These are phyloP conservation scores for Nematolebias whitei DNA, from an alignment of 2,113 vertebrate species.

Conservation along the genomic window DNA sequence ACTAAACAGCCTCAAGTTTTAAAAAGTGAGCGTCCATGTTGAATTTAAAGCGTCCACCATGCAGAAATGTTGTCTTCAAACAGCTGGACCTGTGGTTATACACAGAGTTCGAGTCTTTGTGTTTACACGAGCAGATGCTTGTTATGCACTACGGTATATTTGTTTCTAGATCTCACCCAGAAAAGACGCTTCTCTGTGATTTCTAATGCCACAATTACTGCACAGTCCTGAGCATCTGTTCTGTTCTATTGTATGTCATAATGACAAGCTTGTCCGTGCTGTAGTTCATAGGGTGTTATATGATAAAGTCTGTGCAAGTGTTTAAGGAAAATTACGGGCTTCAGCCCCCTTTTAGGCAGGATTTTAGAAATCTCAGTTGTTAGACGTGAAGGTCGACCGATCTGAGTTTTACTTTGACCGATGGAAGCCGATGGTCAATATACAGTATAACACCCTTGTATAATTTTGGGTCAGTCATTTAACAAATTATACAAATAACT, in stretches of 20 bases:
- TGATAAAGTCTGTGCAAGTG: conserved; percentile 43
- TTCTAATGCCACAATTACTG: conserved; percentile 63
- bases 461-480: too few species aligned
- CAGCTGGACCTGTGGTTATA: conserved; percentile 25
- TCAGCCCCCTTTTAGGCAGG: conserved; percentile 41
- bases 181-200: conserved; percentile 59
- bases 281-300: conserved; percentile 49
- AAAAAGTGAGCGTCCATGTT: too few species aligned
- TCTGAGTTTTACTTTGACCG: too few species aligned
- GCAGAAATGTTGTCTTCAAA: not conserved
- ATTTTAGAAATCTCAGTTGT: not conserved
- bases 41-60: too few species aligned
- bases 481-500: not conserved
- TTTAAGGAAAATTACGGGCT: conserved; percentile 61
- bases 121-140: conserved; percentile 32
- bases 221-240: conserved; percentile 44
- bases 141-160: conserved; percentile 43
- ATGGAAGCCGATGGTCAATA: too few species aligned
- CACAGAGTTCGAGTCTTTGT: conserved; percentile 15
- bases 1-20: too few species aligned
- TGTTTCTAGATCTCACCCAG: conserved; percentile 53
- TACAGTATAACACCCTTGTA: too few species aligned
- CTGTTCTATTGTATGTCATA: conserved; percentile 64
- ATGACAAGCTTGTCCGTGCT: conserved; percentile 53
- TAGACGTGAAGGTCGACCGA: not conserved